A percentile compares a stretch with the other conserved stretches of the same genome.
Conservation (phyloP, 2,113 vertebrate genomes). For the Aegithalos caudatus region DNA sequence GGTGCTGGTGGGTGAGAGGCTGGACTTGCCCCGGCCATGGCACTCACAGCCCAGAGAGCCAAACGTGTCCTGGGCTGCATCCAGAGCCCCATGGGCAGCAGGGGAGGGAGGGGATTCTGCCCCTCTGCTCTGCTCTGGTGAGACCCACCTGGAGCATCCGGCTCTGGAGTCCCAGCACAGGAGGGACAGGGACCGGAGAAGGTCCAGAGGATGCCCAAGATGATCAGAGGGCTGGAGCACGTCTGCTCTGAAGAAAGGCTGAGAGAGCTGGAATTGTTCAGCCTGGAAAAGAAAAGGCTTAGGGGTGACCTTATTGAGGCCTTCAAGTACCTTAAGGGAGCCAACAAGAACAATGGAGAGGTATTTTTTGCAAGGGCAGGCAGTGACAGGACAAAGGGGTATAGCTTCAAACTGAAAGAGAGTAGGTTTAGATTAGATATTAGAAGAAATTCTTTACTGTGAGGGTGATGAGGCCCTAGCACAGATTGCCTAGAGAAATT, state of each 20-base stretch:
- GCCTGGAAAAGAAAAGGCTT: not conserved
- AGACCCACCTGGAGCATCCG: not conserved
- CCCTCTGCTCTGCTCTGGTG: not conserved
- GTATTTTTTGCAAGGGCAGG: not conserved
- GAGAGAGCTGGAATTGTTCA: not conserved
- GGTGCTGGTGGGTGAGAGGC: not conserved
- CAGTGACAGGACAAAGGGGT: not conserved
- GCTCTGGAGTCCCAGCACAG: not conserved
- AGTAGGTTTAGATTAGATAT: not conserved
- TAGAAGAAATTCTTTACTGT: not conserved
- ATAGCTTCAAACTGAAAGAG: not conserved
- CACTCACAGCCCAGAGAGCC: not conserved
- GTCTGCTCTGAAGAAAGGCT: not conserved
- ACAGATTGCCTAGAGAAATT: not conserved
- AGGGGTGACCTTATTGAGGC: not conserved
- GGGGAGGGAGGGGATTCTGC: not conserved
- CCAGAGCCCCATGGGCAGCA: not conserved
- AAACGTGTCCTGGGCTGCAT: not conserved
- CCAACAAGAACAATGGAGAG: not conserved
- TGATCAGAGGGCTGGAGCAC: accelerated
- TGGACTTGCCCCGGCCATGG: not conserved
- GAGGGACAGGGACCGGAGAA: accelerated
- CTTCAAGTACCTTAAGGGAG: not conserved
- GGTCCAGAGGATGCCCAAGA: not conserved
- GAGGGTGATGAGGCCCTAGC: not conserved